Evolutionary conservation across 2,113 vertebrate genomes (phyloP), one percentile per base, ranked within the genome.

Genomic region (Indicator indicator): DNA sequence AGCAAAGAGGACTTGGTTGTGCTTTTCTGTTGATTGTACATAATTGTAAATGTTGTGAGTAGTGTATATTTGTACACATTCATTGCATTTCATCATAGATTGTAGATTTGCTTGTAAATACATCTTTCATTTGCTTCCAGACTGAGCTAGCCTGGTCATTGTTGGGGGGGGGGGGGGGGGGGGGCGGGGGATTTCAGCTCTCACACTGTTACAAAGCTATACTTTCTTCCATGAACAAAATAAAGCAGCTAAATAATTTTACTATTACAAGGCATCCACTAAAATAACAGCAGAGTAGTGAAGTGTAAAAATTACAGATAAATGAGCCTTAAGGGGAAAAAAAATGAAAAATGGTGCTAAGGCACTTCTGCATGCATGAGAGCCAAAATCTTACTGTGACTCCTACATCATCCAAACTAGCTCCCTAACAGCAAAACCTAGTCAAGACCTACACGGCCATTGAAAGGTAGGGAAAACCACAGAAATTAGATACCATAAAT

Each of bases 321-420:
- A 52, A 27, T 54, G 42, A 69, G 17, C 48, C 48, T 24, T 46
- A 42, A 42, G 40, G 40, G 9, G 12, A 2, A 7, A 4, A 1
- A 4, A n/a, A 27, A 55, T 21, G 11, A 11, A 16, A 26, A 36
- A 38, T 3, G 3, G 10, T 48, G 6, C 2, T 5, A 73, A 9
- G 2, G 8, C 7, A 58, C 5, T 50, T 76, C 26, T 28, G 54
- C 20, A 13, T 10, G 44, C 33, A 11, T 21, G 28, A 69, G 1
- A 79, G 9, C 11, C 16, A 12, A 48, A 19, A 62, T 28, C 5
- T 46, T 50, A 52, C 0, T 0, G 12, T 10, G 15, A 84, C 19
- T 44, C 24, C 33, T n/a, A 16, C 17, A 26, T 46, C 3, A 2
- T 16, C 17, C 38, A 44, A 50, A 55, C 13, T 2, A 83, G 40